Evolutionary conservation across 2,113 vertebrate genomes (phyloP).

Genomic region (Balaenoptera acutorostrata): DNA sequence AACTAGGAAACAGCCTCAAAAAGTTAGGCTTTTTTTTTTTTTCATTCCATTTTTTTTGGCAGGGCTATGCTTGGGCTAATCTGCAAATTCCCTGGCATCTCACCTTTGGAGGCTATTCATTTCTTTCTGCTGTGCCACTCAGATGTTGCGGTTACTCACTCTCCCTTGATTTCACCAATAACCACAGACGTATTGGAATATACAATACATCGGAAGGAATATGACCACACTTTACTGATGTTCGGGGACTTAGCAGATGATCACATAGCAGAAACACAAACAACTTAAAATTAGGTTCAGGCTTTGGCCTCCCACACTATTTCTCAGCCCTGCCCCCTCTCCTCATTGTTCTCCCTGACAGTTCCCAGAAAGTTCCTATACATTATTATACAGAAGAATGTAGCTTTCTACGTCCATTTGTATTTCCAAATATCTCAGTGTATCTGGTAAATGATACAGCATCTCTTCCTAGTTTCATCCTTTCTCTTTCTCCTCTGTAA

Average conservation of each 20-base stretch:
- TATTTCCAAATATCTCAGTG: fast-evolving
- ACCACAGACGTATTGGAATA: too few species aligned
- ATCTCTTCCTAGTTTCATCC: not conserved
- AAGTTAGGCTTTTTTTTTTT: not conserved
- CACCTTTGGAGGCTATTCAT: not conserved
- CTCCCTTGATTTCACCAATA: not conserved
- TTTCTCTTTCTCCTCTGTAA: not conserved
- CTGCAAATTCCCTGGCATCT: not conserved
- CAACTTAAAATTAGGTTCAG: not conserved
- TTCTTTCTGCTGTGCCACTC: not conserved
- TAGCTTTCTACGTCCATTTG: not conserved
- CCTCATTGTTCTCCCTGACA: not conserved
- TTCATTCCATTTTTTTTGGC: not conserved
- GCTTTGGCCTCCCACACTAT: fast-evolving
- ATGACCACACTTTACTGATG: not conserved
- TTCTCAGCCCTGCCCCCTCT: fast-evolving
- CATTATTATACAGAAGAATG: too few species aligned
- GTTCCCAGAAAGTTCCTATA: not conserved
- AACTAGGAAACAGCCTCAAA: not conserved
- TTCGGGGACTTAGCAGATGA: not conserved
- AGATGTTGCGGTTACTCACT: not conserved
- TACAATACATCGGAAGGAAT: not conserved
- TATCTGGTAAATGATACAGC: not conserved
- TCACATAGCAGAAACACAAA: not conserved
- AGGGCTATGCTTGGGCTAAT: not conserved